These are phyloP conservation scores for Oxygymnocypris stewartii DNA, from an alignment of 2,113 vertebrate species.

Conservation along the genomic window DNA sequence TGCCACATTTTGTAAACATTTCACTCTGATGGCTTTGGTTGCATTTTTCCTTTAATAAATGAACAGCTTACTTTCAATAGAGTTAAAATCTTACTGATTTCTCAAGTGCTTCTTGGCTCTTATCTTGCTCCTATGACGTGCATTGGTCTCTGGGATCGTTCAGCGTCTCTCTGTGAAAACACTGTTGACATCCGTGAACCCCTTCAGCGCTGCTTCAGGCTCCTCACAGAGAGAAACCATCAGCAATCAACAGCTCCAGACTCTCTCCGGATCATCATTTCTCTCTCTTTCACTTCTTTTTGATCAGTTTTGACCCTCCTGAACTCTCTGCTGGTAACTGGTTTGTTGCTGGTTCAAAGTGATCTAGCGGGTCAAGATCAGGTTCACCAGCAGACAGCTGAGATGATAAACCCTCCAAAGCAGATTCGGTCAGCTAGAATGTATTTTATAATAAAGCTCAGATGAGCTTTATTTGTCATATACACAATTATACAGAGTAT, in stretches of 20 bases:
- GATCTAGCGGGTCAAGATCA: not conserved
- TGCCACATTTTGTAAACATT: not conserved
- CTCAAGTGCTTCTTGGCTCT: not conserved
- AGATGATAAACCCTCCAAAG: not conserved
- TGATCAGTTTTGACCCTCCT: too few relatives aligned
- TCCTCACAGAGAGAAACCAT: not conserved
- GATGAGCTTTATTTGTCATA: too few relatives aligned
- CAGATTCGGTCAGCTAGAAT: not conserved
- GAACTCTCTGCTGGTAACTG: not conserved
- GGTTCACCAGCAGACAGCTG: not conserved
- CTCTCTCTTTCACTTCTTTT: not conserved
- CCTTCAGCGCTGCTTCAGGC: not conserved
- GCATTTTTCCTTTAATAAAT: not conserved
- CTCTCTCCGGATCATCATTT: not conserved
- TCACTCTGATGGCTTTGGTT: not conserved
- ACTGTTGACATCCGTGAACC: not conserved
- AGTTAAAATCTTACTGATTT: not conserved
- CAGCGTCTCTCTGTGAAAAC: not conserved
- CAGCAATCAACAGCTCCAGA: not conserved
- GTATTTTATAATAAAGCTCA: too few relatives aligned
- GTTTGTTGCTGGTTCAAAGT: not conserved
- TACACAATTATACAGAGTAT: too few relatives aligned
- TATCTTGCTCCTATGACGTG: not conserved
- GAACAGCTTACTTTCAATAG: too few relatives aligned
- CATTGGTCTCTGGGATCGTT: not conserved